Evolutionary conservation across 2,797 vertebrate species (phyloP).

Genomic region (Aulostomus chinensis): DNA sequence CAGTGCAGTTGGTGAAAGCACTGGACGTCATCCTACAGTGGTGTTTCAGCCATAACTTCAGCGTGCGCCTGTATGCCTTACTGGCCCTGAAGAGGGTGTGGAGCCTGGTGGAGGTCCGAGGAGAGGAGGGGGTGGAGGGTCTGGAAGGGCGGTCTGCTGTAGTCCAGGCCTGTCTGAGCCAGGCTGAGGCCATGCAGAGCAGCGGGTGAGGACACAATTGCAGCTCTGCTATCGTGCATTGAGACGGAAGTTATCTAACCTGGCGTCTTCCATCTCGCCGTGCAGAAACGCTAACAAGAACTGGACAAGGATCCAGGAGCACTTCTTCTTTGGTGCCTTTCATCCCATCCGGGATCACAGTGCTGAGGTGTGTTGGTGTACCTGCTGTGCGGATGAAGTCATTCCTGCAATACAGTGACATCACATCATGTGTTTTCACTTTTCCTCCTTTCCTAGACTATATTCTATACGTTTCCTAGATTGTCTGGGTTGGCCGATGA

Average conservation of each 20-base stretch:
- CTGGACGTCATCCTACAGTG: slow-evolving; percentile 86
- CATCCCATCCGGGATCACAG: slow-evolving; percentile 90
- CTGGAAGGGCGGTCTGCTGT: slow-evolving; percentile 82
- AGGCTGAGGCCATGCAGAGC: slow-evolving; percentile 89
- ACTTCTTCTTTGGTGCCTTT: slow-evolving; percentile 93
- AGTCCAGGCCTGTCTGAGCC: slow-evolving; percentile 87
- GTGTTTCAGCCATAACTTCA: slow-evolving; percentile 95
- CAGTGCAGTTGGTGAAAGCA: slow-evolving; percentile 79
- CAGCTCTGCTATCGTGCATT: too few relatives aligned
- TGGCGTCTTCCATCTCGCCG: slow-evolving; percentile 6
- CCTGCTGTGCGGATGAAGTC: not conserved
- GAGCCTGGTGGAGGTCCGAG: slow-evolving; percentile 73
- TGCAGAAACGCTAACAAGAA: slow-evolving; percentile 92
- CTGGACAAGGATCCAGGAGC: slow-evolving; percentile 93
- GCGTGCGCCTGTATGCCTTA: slow-evolving; percentile 91
- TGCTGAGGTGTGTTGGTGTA: slow-evolving; percentile 81
- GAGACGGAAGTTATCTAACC: not conserved
- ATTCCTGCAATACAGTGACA: not conserved
- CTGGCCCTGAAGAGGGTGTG: slow-evolving; percentile 92
- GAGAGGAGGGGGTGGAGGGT: slow-evolving; percentile 56
- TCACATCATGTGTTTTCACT: not conserved
- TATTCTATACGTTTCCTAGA: slow-evolving; percentile 89
- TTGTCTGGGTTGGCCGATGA: slow-evolving; percentile 91
- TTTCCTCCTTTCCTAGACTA: slow-evolving; percentile 77
- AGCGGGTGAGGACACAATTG: slow-evolving; percentile 79